Percentiles rank a stretch among this genome's conserved stretches.
Evolutionary conservation across 2,113 vertebrate species (phyloP).

Genomic region (Reinhardtius hippoglossoides): DNA sequence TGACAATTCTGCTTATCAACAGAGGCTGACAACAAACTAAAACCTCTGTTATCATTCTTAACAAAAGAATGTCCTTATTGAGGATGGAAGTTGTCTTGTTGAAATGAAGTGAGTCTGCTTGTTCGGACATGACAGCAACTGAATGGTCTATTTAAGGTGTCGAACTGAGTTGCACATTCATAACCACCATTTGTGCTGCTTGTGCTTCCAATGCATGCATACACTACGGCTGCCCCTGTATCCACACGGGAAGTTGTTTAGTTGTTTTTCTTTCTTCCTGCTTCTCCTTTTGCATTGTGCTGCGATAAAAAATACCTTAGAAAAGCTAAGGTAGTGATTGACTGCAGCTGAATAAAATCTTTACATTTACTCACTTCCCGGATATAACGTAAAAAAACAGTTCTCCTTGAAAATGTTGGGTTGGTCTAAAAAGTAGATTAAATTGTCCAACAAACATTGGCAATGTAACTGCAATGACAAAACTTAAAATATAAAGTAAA

Average conservation of each 20-base stretch:
- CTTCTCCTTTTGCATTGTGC: not conserved
- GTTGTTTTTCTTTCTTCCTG: not conserved
- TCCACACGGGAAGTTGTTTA: not conserved
- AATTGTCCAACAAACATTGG: not conserved
- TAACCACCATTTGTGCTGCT: not conserved
- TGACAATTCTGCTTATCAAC: slow-evolving; percentile 1
- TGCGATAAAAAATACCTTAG: not conserved
- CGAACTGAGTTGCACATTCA: not conserved
- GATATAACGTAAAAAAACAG: no score
- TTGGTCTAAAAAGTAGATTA: not conserved
- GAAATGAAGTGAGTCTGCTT: not conserved
- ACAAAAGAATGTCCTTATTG: not conserved
- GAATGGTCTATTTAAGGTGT: not conserved
- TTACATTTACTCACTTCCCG: no score
- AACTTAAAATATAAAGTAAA: not conserved
- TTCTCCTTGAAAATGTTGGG: no score
- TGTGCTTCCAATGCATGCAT: not conserved
- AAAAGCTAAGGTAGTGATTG: not conserved
- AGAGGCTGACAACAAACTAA: not conserved
- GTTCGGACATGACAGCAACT: not conserved
- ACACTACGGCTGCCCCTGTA: no score
- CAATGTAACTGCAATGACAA: not conserved
- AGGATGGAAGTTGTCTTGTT: not conserved
- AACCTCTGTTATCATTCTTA: not conserved
- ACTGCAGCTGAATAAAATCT: no score